Conservation (phyloP, 2,888 invertebrate species). For the Stictocephala bisonia region DNA sequence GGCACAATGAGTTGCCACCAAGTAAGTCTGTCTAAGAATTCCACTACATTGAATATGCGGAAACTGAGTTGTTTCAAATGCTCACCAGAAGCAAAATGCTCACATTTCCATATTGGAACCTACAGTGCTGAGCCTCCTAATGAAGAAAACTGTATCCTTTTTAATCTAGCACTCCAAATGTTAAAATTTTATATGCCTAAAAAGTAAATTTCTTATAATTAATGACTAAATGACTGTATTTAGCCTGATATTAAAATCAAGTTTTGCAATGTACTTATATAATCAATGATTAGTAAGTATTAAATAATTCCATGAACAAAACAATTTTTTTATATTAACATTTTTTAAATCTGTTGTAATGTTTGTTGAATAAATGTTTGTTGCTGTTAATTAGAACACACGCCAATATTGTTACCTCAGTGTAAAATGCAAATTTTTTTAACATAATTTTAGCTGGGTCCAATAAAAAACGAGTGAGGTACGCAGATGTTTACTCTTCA, state of each 20-base stretch:
- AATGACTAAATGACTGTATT: background rate
- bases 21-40: conserved; percentile 16
- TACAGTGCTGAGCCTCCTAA: conserved; percentile 3
- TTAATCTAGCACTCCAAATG: background rate
- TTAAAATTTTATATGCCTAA: background rate
- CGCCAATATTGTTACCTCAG: conserved; percentile 12
- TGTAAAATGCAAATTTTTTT: background rate
- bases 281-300: conserved; percentile 18
- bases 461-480: background rate
- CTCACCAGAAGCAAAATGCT: conserved; percentile 9
- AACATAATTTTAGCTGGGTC: conserved; percentile 31
- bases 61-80: conserved; percentile 17
- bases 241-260: background rate
- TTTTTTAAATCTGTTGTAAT: background rate
- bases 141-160: conserved; percentile 32
- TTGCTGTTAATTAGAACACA: conserved; percentile 16
- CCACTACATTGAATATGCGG: conserved; percentile 27
- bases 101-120: conserved; percentile 31
- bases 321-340: background rate
- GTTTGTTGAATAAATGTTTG: conserved; percentile 8
- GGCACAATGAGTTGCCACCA: conserved; percentile 25
- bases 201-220: conserved; percentile 3
- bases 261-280: background rate
- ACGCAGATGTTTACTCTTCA: conserved; percentile 29
- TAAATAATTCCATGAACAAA: conserved; percentile 6